Conservation (phyloP, 1,140 invertebrate genomes). For the Cotesia glomerata region DNA sequence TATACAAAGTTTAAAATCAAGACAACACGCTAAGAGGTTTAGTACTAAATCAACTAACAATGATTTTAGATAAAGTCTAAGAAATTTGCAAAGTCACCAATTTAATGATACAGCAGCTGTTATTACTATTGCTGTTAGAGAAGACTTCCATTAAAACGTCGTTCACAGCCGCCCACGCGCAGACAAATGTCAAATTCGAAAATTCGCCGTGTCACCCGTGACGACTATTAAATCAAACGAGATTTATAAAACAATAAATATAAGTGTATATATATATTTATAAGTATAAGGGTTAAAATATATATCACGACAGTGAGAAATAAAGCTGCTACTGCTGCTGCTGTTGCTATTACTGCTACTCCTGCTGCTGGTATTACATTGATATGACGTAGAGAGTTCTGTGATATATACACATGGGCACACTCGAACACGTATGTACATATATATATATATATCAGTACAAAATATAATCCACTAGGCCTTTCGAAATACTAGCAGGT, state of each 20-base stretch:
- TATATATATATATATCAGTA: no score
- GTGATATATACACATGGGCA: no score
- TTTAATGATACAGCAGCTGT: slow-evolving; percentile 30
- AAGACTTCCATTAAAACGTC: slow-evolving; percentile 47
- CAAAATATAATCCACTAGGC: no score
- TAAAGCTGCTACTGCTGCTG: not conserved
- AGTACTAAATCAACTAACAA: not conserved
- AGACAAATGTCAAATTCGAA: slow-evolving; percentile 43
- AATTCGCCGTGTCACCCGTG: slow-evolving; percentile 15
- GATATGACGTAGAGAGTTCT: no score
- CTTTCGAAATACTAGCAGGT: not conserved
- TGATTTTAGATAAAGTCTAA: slow-evolving; percentile 3
- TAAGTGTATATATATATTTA: slow-evolving; percentile 6
- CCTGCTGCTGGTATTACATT: no score
- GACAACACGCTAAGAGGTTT: not conserved
- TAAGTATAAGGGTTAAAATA: not conserved
- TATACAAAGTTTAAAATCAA: no score
- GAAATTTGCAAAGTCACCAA: slow-evolving; percentile 52
- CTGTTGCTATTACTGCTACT: not conserved
- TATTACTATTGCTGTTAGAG: no score
- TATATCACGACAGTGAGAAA: not conserved
- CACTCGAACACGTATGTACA: no score
- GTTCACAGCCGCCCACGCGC: slow-evolving; percentile 45
- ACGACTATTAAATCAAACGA: not conserved
- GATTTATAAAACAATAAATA: not conserved